Evolutionary conservation across 2,888 invertebrate species (phyloP), one percentile per base, ranked within the genome.

Genomic region (Pyrgus malvae): DNA sequence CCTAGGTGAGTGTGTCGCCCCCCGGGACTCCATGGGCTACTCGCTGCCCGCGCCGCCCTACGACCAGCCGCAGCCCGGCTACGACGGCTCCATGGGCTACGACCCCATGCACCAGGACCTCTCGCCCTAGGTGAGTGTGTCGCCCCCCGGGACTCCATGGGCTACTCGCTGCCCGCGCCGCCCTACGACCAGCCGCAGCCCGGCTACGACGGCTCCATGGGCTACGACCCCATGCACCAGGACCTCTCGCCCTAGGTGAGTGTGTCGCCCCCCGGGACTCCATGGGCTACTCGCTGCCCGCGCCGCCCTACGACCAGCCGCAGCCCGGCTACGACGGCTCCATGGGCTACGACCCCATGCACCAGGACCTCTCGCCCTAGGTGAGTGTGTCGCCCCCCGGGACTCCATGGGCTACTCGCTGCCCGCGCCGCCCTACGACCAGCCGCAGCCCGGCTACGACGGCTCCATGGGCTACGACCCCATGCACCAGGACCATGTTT

Each of bases 151-250:
- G n/a, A n/a, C n/a, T n/a, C n/a, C n/a, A n/a, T n/a, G n/a, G n/a
- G n/a, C n/a, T n/a, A 9, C 19, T 19, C 31, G 12, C 7, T 9
- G 9, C 9, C 2, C 27, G 2, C 7, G 5, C 7, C 9, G 4
- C 27, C 6, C 27, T 27, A n/a, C 27, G 5, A 2, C 27, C 5
- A 8, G 9, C 27, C 9, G 27, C 7, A 5, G 9, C 27, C n/a
- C n/a, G n/a, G n/a, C n/a, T 14, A 27, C 6, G n/a, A 4, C 27
- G 4, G n/a, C 27, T 14, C 9, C 83, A 95, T 97, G 93, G 96
- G 96, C 66, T 97, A 97, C 86, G 96, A 97, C 88, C 96, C 96
- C 68, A 95, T 97, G 95, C 97, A 97, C 85, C 97, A 97, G 92
- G 97, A 94, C 78, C 89, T 94, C 72, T 94, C 94, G 75, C 94